Conservation (phyloP, 1,140 invertebrate genomes). For the Phymorhynchus buccinoides region DNA sequence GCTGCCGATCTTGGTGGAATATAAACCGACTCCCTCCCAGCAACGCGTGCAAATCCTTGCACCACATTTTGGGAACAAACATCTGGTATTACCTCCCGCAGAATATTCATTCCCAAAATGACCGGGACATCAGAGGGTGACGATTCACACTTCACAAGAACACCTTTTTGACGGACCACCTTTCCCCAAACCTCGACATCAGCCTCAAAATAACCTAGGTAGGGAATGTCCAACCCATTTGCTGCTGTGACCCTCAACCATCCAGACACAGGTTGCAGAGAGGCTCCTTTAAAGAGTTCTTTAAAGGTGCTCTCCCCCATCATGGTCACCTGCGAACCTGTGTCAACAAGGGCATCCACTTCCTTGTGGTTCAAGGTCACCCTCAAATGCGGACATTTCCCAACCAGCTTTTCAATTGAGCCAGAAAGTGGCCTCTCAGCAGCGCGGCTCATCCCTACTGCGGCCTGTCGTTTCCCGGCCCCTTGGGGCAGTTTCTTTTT, state of each 20-base stretch:
- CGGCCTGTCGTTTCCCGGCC: background rate
- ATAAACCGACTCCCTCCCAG: background rate
- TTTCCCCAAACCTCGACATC: background rate
- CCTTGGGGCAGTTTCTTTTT: background rate
- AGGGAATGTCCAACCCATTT: background rate
- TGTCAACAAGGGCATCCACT: background rate
- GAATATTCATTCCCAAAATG: background rate
- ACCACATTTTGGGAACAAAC: background rate
- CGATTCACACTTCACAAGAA: background rate
- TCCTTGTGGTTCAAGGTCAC: background rate
- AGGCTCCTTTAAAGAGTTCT: background rate
- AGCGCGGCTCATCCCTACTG: background rate
- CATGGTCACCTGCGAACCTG: background rate
- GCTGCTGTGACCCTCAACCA: background rate
- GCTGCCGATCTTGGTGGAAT: background rate
- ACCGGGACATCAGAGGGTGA: background rate
- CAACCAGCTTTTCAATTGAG: background rate
- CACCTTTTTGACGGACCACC: background rate
- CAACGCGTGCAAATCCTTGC: background rate
- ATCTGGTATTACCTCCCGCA: background rate
- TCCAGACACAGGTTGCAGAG: background rate
- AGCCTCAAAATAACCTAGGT: background rate
- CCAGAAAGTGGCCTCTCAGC: background rate
- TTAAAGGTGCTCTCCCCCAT: background rate
- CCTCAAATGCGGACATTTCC: background rate